Conservation (phyloP, 1,140 invertebrate species). For the Elymnias hypermnestra region DNA sequence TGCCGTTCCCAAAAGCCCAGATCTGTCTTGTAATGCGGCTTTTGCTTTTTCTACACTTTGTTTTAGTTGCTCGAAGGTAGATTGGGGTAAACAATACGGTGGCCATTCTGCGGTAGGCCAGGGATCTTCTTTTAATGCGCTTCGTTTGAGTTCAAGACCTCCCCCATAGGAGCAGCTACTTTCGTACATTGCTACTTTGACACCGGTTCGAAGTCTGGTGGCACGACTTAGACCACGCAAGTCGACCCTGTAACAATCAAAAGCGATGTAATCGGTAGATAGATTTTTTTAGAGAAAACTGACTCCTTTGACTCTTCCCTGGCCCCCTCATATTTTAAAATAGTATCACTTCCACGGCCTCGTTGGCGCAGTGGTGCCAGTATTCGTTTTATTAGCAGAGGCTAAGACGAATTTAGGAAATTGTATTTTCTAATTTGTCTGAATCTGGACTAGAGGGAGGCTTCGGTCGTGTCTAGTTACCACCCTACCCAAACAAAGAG, state of each 20-base stretch:
- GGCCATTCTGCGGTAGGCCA: conserved; percentile 82
- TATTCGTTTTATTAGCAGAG: too few relatives aligned
- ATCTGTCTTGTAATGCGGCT: conserved; percentile 83
- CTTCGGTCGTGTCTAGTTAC: too few relatives aligned
- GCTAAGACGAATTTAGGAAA: too few relatives aligned
- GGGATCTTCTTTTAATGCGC: conserved; percentile 79
- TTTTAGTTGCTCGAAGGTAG: conserved; percentile 91
- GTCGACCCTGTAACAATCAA: conserved; percentile 47
- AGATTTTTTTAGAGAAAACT: too few relatives aligned
- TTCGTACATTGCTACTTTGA: conserved; percentile 85
- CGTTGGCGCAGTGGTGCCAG: too few relatives aligned
- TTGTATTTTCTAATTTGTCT: too few relatives aligned
- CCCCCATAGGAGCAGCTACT: conserved; percentile 92
- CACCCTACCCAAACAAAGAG: too few relatives aligned
- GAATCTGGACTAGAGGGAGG: too few relatives aligned
- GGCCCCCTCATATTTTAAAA: too few relatives aligned
- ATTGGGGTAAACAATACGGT: conserved; percentile 84
- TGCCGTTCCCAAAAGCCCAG: conserved; percentile 68
- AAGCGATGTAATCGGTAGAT: too few relatives aligned
- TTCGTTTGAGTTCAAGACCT: conserved; percentile 88
- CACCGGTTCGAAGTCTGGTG: conserved; percentile 46
- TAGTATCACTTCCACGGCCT: too few relatives aligned
- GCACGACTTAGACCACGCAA: conserved; percentile 64
- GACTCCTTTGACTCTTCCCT: too few relatives aligned
- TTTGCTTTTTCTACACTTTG: conserved; percentile 93